phyloP scores from a whole-genome alignment of 2,888 invertebrate species.

The Sesia apiformis region DNA sequence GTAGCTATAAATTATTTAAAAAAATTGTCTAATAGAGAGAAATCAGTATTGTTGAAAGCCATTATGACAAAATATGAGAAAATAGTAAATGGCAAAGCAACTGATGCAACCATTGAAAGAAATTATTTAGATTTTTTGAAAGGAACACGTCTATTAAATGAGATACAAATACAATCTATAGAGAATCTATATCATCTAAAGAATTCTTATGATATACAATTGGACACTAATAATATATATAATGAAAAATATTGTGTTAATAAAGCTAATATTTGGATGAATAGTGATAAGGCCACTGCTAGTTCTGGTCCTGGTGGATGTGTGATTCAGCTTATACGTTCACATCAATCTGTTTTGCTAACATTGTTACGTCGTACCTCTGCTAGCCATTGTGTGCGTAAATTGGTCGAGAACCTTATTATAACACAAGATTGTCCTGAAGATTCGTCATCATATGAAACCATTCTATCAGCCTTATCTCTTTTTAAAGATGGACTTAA shows the following conservation, averaged over 20 bases:
- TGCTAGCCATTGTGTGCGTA: conserved; percentile 38
- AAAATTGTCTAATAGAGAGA: conserved; percentile 32
- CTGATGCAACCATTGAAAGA: conserved; percentile 37
- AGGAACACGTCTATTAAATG: conserved; percentile 38
- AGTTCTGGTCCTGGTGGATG: conserved; percentile 38
- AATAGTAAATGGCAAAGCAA: conserved; percentile 30
- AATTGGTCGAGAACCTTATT: conserved; percentile 44
- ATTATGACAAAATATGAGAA: conserved; percentile 54
- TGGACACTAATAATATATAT: conserved; percentile 42
- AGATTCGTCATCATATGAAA: conserved; percentile 10
- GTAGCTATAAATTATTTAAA: conserved; percentile 49
- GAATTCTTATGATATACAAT: conserved; percentile 41
- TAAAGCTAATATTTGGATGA: conserved; percentile 8
- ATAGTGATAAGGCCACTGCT: conserved; percentile 20
- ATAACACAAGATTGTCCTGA: conserved; percentile 7
- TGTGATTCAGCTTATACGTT: conserved; percentile 33
- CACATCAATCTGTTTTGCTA: conserved; percentile 27
- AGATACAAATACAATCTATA: conserved; percentile 35
- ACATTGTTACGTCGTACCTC: conserved; percentile 41
- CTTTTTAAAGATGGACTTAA: conserved; percentile 46
- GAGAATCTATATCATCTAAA: conserved; percentile 58
- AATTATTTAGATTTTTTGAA: conserved; percentile 66
- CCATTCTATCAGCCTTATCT: conserved; percentile 22
- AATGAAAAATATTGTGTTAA: conserved; percentile 29
- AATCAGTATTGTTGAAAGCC: conserved; percentile 40